Conservation (phyloP, 1,140 invertebrate genomes). For the Theocolax elegans region DNA sequence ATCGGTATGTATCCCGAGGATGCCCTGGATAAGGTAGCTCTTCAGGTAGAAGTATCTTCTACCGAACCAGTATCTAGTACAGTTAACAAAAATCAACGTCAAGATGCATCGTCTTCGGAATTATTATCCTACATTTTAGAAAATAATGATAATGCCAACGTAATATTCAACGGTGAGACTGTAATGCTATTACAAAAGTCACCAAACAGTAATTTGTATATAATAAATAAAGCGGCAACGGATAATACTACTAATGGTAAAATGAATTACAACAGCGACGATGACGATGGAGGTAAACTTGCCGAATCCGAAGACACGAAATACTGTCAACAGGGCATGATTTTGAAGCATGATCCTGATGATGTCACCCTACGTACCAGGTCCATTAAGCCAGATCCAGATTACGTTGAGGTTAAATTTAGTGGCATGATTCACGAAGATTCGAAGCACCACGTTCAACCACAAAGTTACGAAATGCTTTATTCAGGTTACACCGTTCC, state of each 20-base stretch:
- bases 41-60: constrained; percentile 57
- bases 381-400: constrained; percentile 23
- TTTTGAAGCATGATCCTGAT: constrained; percentile 26
- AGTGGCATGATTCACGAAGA: constrained; percentile 4
- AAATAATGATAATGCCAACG: constrained; percentile 58
- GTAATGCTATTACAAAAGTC: constrained; percentile 61
- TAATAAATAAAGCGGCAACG: constrained; percentile 64
- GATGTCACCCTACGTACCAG: constrained; percentile 8
- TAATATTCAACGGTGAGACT: constrained; percentile 64
- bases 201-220: constrained; percentile 65
- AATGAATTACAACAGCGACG: constrained; percentile 48
- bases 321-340: constrained; percentile 18
- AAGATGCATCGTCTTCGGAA: constrained; percentile 4
- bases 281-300: constrained; percentile 39
- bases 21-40: constrained; percentile 52
- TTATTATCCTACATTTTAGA: constrained; percentile 37
- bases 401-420: constrained; percentile 7
- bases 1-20: constrained; percentile 55
- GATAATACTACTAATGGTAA: constrained; percentile 44
- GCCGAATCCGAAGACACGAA: constrained; percentile 27
- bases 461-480: constrained; percentile 17
- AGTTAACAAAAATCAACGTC: constrained; percentile 24
- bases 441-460: constrained; percentile 6
- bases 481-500: constrained; percentile 7
- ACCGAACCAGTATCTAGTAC: constrained; percentile 32